These are phyloP conservation scores for Urocolius indicus DNA, from an alignment of 2,113 vertebrate species.

Conservation along the genomic window DNA sequence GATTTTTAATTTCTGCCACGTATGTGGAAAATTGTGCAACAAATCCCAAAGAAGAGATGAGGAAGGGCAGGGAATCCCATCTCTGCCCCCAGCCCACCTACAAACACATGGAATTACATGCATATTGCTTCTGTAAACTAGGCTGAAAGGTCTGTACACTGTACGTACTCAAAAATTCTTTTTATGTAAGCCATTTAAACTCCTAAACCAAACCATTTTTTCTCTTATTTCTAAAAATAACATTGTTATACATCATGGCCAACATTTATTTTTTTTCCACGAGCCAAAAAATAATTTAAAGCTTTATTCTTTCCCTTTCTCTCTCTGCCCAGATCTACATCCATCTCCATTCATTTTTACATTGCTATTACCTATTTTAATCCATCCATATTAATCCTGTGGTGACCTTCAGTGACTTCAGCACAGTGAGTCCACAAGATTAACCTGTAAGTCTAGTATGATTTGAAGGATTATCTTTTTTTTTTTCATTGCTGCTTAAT, in stretches of 20 bases:
- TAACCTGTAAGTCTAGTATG: neutral
- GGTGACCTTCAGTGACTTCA: neutral
- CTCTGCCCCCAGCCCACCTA: neutral
- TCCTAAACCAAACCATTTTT: neutral
- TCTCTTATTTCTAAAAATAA: constrained; percentile 11
- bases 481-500: neutral
- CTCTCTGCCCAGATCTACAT: neutral
- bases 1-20: neutral
- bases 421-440: neutral
- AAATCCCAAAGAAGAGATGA: neutral
- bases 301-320: neutral
- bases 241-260: neutral
- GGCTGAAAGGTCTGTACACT: neutral
- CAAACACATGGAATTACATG: neutral
- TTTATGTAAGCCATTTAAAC: neutral
- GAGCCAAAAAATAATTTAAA: constrained; percentile 23
- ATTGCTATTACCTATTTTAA: constrained; percentile 36
- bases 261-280: neutral
- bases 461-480: neutral
- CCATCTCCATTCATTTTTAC: constrained; percentile 2
- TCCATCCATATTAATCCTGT: constrained; percentile 27
- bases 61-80: neutral
- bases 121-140: neutral
- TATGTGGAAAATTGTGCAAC: neutral
- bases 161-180: neutral